These are phyloP conservation scores for Orchesella flavescens DNA, from an alignment of 2,888 invertebrate genomes.

Conservation along the genomic window DNA sequence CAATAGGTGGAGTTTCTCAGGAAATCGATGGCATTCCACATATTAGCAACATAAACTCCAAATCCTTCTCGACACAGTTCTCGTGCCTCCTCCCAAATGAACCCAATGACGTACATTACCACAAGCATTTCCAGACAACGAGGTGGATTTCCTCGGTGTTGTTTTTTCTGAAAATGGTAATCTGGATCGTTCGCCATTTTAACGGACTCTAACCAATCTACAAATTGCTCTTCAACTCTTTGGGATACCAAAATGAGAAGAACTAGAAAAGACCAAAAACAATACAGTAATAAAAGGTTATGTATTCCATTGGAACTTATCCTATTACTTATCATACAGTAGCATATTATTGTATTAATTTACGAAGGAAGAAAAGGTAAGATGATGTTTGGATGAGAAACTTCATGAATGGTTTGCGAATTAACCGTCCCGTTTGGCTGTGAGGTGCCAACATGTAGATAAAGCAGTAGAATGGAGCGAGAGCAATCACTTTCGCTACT, in stretches of 20 bases:
- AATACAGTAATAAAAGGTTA: too few relatives aligned
- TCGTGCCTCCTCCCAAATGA: slow-evolving; percentile 93
- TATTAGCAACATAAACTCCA: slow-evolving; percentile 87
- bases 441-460: slow-evolving; percentile 90
- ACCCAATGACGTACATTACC: slow-evolving; percentile 87
- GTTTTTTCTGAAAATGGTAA: slow-evolving; percentile 75
- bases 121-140: slow-evolving; percentile 88
- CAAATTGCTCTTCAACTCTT: slow-evolving; percentile 85
- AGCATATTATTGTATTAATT: slow-evolving; percentile 77
- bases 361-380: slow-evolving; percentile 92
- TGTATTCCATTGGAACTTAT: too few relatives aligned
- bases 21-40: slow-evolving; percentile 98
- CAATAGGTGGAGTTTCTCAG: slow-evolving; percentile 90
- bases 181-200: slow-evolving; percentile 79
- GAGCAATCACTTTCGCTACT: slow-evolving; percentile 83
- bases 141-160: slow-evolving; percentile 89
- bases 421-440: slow-evolving; percentile 84
- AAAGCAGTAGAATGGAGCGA: slow-evolving; percentile 90
- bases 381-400: slow-evolving; percentile 95
- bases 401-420: slow-evolving; percentile 97
- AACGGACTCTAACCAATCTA: slow-evolving; percentile 83
- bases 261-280: slow-evolving; percentile 77
- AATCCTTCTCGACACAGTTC: slow-evolving; percentile 91
- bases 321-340: neutral
- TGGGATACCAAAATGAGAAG: slow-evolving; percentile 93